Conservation (phyloP, 2,113 vertebrate species). For the Erythrolamprus reginae region DNA sequence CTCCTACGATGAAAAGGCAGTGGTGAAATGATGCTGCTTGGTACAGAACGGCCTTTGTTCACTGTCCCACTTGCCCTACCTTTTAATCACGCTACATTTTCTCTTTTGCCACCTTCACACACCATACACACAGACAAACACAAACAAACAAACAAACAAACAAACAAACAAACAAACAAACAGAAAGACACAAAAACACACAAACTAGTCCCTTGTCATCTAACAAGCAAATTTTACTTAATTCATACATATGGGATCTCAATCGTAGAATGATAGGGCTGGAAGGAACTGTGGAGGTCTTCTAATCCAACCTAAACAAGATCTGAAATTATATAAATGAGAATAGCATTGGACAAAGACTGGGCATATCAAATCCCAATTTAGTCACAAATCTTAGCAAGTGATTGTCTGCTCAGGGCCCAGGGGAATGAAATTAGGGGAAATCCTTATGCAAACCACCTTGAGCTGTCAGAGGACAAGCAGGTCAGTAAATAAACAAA, state of each 20-base stretch:
- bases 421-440: neutral
- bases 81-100: conserved; percentile 27
- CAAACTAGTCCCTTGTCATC: neutral
- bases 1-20: conserved; percentile 24
- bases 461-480: neutral
- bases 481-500: neutral
- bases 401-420: neutral
- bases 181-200: neutral
- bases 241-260: neutral
- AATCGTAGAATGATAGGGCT: neutral
- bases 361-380: neutral
- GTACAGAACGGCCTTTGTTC: conserved; percentile 7
- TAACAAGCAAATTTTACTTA: neutral
- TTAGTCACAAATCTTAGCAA: neutral
- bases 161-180: neutral
- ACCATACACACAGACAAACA: neutral
- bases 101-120: neutral
- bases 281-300: neutral
- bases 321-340: neutral
- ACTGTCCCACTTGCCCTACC: conserved; percentile 22
- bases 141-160: neutral
- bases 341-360: neutral
- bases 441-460: neutral
- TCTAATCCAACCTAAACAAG: neutral
- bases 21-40: conserved; percentile 31